These are phyloP conservation scores for Coptodon bakossiorum DNA, from an alignment of 2,113 vertebrate species.

Conservation along the genomic window DNA sequence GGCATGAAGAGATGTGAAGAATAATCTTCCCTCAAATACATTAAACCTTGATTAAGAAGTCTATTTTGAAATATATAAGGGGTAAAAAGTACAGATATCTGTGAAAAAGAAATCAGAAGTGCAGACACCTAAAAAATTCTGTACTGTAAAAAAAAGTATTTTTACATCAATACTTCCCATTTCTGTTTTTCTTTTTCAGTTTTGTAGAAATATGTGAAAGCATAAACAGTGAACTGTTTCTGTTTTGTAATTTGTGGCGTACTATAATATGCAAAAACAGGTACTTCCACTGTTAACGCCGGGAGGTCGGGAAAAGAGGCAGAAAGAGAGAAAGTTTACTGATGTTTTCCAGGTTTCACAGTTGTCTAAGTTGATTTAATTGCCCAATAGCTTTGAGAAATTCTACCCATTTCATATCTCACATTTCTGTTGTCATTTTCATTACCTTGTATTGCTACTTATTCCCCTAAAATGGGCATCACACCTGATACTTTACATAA, in stretches of 20 bases:
- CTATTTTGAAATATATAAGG: background rate
- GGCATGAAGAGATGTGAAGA: background rate
- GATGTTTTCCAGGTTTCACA: background rate
- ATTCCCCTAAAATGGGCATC: slow-evolving; percentile 18
- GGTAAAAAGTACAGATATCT: background rate
- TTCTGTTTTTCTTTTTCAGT: background rate
- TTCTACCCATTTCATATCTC: slow-evolving; percentile 10
- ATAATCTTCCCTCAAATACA: background rate
- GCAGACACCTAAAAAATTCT: background rate
- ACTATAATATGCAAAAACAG: background rate
- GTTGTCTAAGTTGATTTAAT: slow-evolving; percentile 21
- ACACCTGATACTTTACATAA: slow-evolving; percentile 58
- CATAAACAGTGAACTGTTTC: background rate
- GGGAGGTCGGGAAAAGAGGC: background rate
- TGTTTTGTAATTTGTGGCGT: background rate
- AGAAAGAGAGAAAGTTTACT: background rate
- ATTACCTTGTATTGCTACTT: slow-evolving; percentile 45
- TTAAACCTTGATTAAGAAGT: background rate
- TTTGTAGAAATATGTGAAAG: background rate
- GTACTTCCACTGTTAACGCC: background rate
- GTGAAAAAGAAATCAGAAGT: background rate
- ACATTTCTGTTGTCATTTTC: slow-evolving; percentile 25
- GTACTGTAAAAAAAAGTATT: background rate
- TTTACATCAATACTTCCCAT: background rate
- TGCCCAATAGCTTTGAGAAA: slow-evolving; percentile 13